A percentile compares a stretch with the other conserved stretches of the same genome.
phyloP scores from a whole-genome alignment of 2,888 invertebrate genomes.

The Amitus sp. region DNA sequence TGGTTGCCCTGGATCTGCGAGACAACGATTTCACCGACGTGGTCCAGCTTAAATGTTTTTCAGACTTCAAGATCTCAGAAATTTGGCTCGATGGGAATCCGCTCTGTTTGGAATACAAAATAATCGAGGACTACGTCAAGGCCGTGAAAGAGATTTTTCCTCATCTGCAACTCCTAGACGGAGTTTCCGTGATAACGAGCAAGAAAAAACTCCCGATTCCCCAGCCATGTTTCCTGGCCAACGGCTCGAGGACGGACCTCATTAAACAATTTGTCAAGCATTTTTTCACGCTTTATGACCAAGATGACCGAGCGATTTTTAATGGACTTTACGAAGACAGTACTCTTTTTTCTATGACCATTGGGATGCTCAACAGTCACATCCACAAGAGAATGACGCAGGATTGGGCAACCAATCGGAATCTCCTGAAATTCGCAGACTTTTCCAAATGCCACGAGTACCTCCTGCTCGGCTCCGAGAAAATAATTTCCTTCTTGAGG shows the following conservation, averaged over 20 bases:
- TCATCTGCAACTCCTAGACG: slow-evolving; percentile 56
- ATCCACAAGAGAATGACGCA: slow-evolving; percentile 56
- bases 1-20: slow-evolving; percentile 56
- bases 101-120: slow-evolving; percentile 50
- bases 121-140: slow-evolving; percentile 53
- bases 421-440: slow-evolving; percentile 60
- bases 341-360: slow-evolving; percentile 59
- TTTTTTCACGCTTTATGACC: slow-evolving; percentile 59
- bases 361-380: slow-evolving; percentile 52
- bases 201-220: slow-evolving; percentile 48
- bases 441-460: slow-evolving; percentile 62
- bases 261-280: slow-evolving; percentile 59
- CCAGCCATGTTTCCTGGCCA: slow-evolving; percentile 50
- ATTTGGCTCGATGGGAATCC: slow-evolving; percentile 62
- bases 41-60: slow-evolving; percentile 51
- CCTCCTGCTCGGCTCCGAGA: slow-evolving; percentile 57
- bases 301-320: slow-evolving; percentile 53
- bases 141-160: slow-evolving; percentile 55
- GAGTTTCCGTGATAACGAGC: slow-evolving; percentile 52
- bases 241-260: slow-evolving; percentile 47
- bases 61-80: slow-evolving; percentile 58
- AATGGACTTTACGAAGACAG: slow-evolving; percentile 60
- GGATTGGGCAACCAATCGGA: slow-evolving; percentile 54
- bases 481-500: slow-evolving; percentile 54
- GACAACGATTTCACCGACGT: slow-evolving; percentile 54